Base-by-base conservation (phyloP, 2,888 invertebrate genomes). In the Arge pagana region DNA sequence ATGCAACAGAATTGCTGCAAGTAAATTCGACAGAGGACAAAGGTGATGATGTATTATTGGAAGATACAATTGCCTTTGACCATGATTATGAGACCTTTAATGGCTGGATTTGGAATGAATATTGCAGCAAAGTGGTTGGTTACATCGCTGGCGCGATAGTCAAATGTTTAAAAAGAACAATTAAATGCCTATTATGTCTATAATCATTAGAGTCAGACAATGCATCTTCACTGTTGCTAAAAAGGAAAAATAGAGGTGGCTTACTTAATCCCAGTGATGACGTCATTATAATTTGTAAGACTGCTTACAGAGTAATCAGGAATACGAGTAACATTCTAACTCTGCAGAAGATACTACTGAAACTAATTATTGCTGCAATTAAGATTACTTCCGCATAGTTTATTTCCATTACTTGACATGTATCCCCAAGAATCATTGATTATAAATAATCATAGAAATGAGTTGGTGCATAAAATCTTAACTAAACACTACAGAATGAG, bases 201-300 rank as follows among this genome's bases (percentile, higher is more conserved):
- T 19, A 36, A 36, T 16, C 36, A 3, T 16, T 36, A 18, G 36
- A 36, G 19, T 36, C 36, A 8, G 36, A 36, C 36, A 36, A 36
- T 36, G 36, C 18, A 36, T 5, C 36, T 36, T 36, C 36, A 3
- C 7, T 36, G 36, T 4, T 36, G 2, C 4, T 36, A 3, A 36
- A 16, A 36, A 16, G 36, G 18, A 36, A 36, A 36, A 36, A 36
- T 36, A 36, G 36, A 36, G 36, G 36, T 36, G 36, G 35, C 16
- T 35, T 35, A 16, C 35, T 35, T 35, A 35, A 16, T 18, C 35
- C 35, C 35, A 35, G 35, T 15, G 35, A 35, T 35, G 35, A 35
- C 16, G 35, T 35, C 7, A 18, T 35, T 2, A 35, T 35, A 35
- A 35, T 35, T 35, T 15, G 35, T 18, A 35, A 35, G 35, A 35